Base-by-base conservation (phyloP, 2,888 invertebrate species). In the Lissonota sp. region DNA sequence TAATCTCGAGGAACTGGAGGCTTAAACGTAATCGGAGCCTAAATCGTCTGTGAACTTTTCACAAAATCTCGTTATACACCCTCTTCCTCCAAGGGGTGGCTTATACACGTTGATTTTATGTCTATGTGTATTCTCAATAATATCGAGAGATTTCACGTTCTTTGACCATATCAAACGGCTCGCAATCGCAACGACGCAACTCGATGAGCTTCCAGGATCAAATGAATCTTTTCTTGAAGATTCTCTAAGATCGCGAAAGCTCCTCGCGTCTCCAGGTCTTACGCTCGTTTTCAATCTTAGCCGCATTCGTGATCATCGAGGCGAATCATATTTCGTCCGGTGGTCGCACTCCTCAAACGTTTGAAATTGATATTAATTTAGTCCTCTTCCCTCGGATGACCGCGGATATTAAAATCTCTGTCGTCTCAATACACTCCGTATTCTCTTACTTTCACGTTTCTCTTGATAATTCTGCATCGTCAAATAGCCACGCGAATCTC, bases 291-390 rank as follows among this genome's bases (percentile, higher is more conserved):
- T 88, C 88, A 90, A 91, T 89, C 90, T 91, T 89, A 87, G 83
- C 76, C 84, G 87, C 88, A 91, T 89, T 92, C 87, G 89, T 87
- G 88, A 74, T 83, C 88, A 86, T 53, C 85, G 85, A 83, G 87
- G 91, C 91, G 88, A 26, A 26, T 26, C 89, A 85, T 53, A 57
- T 63, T 70, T 79, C 86, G 79, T 86, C 84, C 84, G 62, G 62
- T 77, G 26, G 26, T 26, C 26, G 26, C 66, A 71, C 62, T 60
- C 46, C 53, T 79, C 81, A 83, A 80, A 78, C 85, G 83, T 86
- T 88, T 87, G 87, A 89, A 88, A 91, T 90, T 91, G 89, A 91
- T 90, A 92, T 92, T 91, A 92, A 91, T 92, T 90, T 26, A 26
- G 26, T 26, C 26, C 26, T 26, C 26, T 90, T 84, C 79, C 83